Percentiles rank a stretch among this genome's conserved stretches.
These are phyloP conservation scores for Oophaga sylvatica DNA, from an alignment of 2,797 vertebrate species.

Conservation along the genomic window DNA sequence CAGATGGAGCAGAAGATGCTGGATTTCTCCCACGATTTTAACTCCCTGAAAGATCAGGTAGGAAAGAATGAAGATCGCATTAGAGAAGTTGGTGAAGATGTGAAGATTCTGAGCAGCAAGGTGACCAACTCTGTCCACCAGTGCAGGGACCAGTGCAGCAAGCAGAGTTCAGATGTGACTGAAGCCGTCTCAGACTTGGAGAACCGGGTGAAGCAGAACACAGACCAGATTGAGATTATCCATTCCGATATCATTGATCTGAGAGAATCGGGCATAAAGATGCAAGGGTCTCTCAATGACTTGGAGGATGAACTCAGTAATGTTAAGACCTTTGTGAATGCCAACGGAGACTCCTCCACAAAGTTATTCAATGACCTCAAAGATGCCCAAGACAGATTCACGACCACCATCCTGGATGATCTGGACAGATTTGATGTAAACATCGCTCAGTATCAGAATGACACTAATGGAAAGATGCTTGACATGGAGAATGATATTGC, in stretches of 20 bases:
- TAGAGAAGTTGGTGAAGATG: conserved; percentile 70
- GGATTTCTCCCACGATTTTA: conserved; percentile 76
- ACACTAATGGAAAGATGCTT: conserved; percentile 69
- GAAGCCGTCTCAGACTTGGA: conserved; percentile 79
- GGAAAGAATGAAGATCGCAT: conserved; percentile 75
- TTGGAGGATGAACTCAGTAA: conserved; percentile 72
- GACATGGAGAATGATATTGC: conserved; percentile 72
- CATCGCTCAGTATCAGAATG: conserved; percentile 71
- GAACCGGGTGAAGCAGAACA: conserved; percentile 77
- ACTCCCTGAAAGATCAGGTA: conserved; percentile 71
- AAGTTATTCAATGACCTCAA: conserved; percentile 74
- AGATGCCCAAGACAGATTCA: conserved; percentile 71
- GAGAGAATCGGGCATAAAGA: conserved; percentile 75
- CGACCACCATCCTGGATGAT: conserved; percentile 56
- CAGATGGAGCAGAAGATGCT: conserved; percentile 65
- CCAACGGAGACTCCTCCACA: conserved; percentile 74
- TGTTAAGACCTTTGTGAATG: conserved; percentile 73
- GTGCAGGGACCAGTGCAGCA: conserved; percentile 79
- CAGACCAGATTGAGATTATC: conserved; percentile 77
- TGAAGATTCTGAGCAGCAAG: conserved; percentile 74
- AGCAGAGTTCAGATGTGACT: conserved; percentile 65
- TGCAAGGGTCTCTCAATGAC: conserved; percentile 70
- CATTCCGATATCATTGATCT: conserved; percentile 77
- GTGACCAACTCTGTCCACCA: conserved; percentile 72
- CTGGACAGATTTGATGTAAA: conserved; percentile 74